Percentiles rank a stretch among this genome's conserved stretches.
These are phyloP conservation scores for Abrostola tripartita DNA, from an alignment of 2,888 invertebrate genomes.

Conservation along the genomic window DNA sequence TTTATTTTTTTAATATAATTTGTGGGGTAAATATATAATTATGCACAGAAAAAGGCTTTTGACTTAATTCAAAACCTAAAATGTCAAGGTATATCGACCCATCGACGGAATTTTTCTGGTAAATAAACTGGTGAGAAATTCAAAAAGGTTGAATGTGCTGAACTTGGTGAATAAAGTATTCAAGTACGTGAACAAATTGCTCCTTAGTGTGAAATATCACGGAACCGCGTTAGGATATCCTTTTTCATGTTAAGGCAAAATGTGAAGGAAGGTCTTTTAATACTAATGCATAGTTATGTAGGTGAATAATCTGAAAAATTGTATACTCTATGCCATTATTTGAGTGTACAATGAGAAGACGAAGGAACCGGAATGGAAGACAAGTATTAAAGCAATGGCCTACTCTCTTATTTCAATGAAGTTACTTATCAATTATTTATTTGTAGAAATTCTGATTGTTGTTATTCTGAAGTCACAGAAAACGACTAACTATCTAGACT, in stretches of 20 bases:
- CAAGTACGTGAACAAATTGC: conserved; percentile 55
- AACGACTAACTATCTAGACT: conserved; percentile 24
- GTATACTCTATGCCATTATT: not conserved
- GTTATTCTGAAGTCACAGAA: not conserved
- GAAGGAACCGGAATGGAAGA: not conserved
- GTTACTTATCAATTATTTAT: no score
- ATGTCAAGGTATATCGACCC: conserved; percentile 12
- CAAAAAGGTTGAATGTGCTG: conserved; percentile 53
- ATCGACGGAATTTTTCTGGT: conserved; percentile 7
- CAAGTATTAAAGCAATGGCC: no score
- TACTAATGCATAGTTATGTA: conserved; percentile 9
- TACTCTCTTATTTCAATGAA: no score
- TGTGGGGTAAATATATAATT: no score
- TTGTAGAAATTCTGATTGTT: not conserved
- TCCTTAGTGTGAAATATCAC: conserved; percentile 55
- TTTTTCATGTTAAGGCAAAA: conserved; percentile 38
- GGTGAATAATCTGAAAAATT: not conserved
- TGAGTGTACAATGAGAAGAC: not conserved
- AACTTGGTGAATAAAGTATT: conserved; percentile 65
- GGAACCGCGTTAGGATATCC: conserved; percentile 39
- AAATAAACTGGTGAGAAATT: conserved; percentile 37
- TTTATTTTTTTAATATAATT: no score
- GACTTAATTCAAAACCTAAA: conserved; percentile 11
- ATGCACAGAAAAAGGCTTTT: not conserved
- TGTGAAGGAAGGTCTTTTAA: conserved; percentile 34